Evolutionary conservation across 1,140 invertebrate species (phyloP), one percentile per base, ranked within the genome.

Genomic region (Palaemon carinicauda): DNA sequence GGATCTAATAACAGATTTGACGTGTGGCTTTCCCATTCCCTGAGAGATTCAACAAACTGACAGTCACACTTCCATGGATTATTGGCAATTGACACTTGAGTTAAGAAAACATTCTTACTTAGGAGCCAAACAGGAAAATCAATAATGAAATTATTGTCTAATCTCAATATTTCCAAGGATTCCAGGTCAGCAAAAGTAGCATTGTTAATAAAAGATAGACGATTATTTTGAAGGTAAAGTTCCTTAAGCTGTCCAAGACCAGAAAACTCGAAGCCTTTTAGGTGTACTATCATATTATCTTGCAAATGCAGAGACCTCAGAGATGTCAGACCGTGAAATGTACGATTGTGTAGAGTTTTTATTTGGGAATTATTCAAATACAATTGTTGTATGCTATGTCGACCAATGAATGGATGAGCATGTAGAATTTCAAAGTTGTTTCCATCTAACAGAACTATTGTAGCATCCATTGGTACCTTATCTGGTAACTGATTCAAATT

Each of bases 391-490:
- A 98, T 95, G 91, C 97, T 97, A 91, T 98, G 97, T 15, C 96
- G 93, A 0, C 97, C 97, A 90, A 98, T 98, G 91, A 98, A 97
- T 29, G 96, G 95, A 90, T 98, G 96, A 91, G 96, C 96, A 90
- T 96, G 95, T 60, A 98, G 91, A 91, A 96, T 95, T 75, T 93
- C 94, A 75, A 93, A 85, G 89, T 96, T 94, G 91, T 98, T 98
- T n/a, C 97, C 97, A 91, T 98, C 97, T 69, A 98, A 92, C 90
- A 96, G 97, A 27, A 98, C 91, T 90, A 96, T 95, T 1, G 96
- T 97, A n/a, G 96, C 95, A 90, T 98, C 96, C 96, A 98, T 98
- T 3, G 97, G 97, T 90, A 97, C 96, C 92, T 95, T 94, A 56
- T 95, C 94, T 14, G 96, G 96, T 89, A 97, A 92, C 84, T 94